Evolutionary conservation across 1,140 invertebrate genomes (phyloP).

Genomic region (Bombus vancouverensis): DNA sequence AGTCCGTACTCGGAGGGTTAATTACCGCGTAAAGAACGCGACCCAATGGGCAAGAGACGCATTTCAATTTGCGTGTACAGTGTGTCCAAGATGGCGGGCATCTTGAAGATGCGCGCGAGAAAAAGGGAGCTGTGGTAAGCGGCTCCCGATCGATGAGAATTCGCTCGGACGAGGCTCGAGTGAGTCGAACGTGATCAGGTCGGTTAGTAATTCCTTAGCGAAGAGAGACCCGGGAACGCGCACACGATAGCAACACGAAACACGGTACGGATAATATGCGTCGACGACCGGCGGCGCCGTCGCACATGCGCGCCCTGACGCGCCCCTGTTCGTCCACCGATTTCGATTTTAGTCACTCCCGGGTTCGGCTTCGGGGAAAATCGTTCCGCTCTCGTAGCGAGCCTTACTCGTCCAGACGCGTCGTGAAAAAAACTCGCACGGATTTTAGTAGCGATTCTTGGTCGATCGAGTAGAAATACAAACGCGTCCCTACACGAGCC

Average conservation of each 20-base stretch:
- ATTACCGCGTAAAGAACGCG: background rate
- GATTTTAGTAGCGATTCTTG: conserved; percentile 20
- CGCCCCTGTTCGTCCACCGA: conserved; percentile 79
- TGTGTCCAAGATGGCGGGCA: conserved; percentile 20
- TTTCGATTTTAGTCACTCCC: conserved; percentile 83
- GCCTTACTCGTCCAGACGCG: conserved; percentile 35
- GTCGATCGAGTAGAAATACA: background rate
- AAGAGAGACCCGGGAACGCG: conserved; percentile 56
- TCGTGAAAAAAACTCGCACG: conserved; percentile 30
- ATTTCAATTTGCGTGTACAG: background rate
- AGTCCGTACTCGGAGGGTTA: too few species aligned
- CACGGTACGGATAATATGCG: conserved; percentile 67
- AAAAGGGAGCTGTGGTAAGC: conserved; percentile 38
- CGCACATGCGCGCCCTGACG: conserved; percentile 77
- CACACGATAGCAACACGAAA: conserved; percentile 65
- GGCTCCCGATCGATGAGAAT: conserved; percentile 73
- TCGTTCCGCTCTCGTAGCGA: conserved; percentile 70
- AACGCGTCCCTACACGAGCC: conserved; percentile 22
- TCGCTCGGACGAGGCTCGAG: conserved; percentile 50
- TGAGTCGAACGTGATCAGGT: conserved; percentile 73
- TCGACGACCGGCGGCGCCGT: conserved; percentile 75
- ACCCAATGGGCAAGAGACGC: background rate
- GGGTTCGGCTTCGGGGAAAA: conserved; percentile 80
- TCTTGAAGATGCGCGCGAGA: conserved; percentile 51
- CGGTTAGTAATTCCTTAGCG: conserved; percentile 73